A percentile compares a stretch with the other conserved stretches of the same genome.
Evolutionary conservation across 2,797 vertebrate genomes (phyloP).

Genomic region (Pangasius sanitwongsei): DNA sequence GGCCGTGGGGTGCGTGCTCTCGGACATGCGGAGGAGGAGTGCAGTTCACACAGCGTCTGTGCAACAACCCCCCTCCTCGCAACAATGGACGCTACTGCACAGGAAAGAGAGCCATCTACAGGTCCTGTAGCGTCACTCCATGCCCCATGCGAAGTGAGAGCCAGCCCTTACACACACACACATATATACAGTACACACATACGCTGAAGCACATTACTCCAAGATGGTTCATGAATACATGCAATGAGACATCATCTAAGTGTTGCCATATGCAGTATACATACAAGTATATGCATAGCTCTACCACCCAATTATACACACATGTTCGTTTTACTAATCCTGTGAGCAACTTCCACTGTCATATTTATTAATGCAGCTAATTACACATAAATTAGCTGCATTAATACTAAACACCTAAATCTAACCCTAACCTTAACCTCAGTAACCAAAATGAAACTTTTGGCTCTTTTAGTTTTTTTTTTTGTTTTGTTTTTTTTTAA

Average conservation of each 20-base stretch:
- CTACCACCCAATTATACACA: neutral
- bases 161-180: neutral
- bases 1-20: conserved; percentile 91
- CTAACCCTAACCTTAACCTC: too few species aligned
- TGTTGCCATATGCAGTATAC: neutral
- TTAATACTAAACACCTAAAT: neutral
- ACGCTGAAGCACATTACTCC: neutral
- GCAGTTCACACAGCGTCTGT: conserved; percentile 94
- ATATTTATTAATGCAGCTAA: neutral
- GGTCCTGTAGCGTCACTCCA: conserved; percentile 83
- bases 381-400: neutral
- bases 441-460: neutral
- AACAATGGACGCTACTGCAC: conserved; percentile 95
- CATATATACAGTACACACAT: neutral
- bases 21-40: conserved; percentile 91
- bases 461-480: neutral
- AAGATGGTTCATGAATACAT: neutral
- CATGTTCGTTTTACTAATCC: neutral
- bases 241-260: neutral
- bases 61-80: conserved; percentile 94
- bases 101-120: conserved; percentile 91
- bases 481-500: neutral
- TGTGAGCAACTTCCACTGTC: neutral
- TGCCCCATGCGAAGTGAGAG: conserved; percentile 83
- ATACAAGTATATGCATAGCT: neutral